A percentile compares a stretch with the other conserved stretches of the same genome.
Evolutionary conservation across 2,113 vertebrate species (phyloP).

Genomic region (Alligator mississippiensis): DNA sequence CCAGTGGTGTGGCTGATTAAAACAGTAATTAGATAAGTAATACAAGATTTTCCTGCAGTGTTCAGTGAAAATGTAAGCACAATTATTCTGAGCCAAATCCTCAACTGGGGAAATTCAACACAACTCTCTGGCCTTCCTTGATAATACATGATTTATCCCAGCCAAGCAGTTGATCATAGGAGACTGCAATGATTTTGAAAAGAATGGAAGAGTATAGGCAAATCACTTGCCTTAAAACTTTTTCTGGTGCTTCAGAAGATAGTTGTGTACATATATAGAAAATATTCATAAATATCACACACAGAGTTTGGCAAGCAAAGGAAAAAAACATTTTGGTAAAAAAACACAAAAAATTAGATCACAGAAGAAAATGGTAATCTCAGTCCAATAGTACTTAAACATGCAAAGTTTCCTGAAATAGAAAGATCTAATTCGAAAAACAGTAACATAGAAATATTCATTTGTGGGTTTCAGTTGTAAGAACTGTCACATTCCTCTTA

Average conservation of each 20-base stretch:
- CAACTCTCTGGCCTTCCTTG: not conserved
- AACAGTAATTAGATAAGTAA: not conserved
- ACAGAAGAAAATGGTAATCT: not conserved
- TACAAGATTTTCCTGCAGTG: not conserved
- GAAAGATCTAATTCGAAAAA: not conserved
- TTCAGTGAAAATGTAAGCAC: not conserved
- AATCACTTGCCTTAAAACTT: not conserved
- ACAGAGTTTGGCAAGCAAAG: accelerated
- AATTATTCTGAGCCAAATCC: not conserved
- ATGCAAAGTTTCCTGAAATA: not conserved
- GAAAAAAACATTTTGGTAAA: not conserved
- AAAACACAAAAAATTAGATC: not conserved
- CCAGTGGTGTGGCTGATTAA: not conserved
- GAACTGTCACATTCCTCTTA: not conserved
- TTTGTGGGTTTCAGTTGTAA: not conserved
- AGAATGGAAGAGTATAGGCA: slow-evolving; percentile 20
- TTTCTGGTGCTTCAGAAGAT: not conserved
- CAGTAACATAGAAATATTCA: not conserved
- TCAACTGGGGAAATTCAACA: not conserved
- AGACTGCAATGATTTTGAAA: slow-evolving; percentile 20
- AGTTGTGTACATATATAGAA: not conserved
- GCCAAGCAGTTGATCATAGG: not conserved
- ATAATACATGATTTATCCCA: not conserved
- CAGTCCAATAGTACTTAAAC: not conserved
- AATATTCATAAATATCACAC: slow-evolving; percentile 18